Evolutionary conservation across 1,140 invertebrate genomes (phyloP), one percentile per base, ranked within the genome.

Genomic region (Bombyx mandarina): DNA sequence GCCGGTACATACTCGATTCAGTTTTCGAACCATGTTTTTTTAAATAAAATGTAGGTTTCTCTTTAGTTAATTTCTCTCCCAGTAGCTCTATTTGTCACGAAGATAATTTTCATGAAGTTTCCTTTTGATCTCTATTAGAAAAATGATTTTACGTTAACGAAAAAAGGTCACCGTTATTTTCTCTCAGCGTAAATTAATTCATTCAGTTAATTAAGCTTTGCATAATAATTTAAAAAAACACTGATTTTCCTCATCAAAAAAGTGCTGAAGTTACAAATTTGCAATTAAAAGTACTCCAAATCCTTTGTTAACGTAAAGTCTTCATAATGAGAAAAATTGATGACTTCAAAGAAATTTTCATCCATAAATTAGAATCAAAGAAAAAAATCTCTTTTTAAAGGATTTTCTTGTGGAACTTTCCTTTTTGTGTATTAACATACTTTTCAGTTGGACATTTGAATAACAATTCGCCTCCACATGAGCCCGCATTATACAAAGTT

Each of bases 171-270:
- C 2, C 26, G 26, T 5, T 18, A 5, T 35, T 35, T 35, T 35
- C 26, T 35, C 26, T 35, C 26, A 35, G 26, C 26, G 2, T 35
- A 35, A 35, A 35, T 35, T 35, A 35, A 35, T 51, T 44, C 58
- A 51, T 62, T 52, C 62, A 66, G 65, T 72, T 70, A 72, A 81
- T 79, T 77, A 76, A 71, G 73, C 69, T 81, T 81, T 77, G 75
- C 76, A 81, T 81, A 79, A 75, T 76, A 63, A 79, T 73, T 73
- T 62, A 59, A 59, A 69, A 64, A 67, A 75, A 70, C 67, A 66
- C 58, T 69, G 67, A 70, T 75, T 75, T 64, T 60, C 50, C 57
- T 60, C 58, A 50, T 55, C 66, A 63, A 69, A 79, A 79, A 75
- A 78, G 57, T 67, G 75, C 77, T 60, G 66, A 70, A 52, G 64